These are phyloP conservation scores for Prinia subflava DNA, from an alignment of 2,113 vertebrate genomes.

Conservation along the genomic window DNA sequence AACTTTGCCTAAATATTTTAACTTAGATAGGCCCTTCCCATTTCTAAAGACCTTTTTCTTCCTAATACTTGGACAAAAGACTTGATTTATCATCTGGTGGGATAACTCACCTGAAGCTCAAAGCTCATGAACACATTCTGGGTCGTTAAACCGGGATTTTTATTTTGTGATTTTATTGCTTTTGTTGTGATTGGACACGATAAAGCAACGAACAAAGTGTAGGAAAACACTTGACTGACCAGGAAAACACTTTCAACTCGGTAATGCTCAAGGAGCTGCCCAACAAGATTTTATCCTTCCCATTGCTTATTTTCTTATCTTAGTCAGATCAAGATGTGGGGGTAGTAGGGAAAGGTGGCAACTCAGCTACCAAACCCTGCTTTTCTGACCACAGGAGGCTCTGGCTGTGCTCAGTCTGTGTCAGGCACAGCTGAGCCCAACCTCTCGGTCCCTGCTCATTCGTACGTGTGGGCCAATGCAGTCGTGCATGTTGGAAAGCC, in stretches of 20 bases:
- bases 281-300: neutral
- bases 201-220: neutral
- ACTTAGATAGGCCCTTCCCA: neutral
- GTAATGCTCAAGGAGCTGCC: neutral
- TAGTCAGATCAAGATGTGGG: neutral
- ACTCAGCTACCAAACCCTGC: neutral
- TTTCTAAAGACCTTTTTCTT: neutral
- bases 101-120: neutral
- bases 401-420: neutral
- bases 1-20: neutral
- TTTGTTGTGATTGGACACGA: neutral
- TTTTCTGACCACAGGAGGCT: neutral
- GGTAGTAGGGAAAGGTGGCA: neutral
- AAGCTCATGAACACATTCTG: neutral
- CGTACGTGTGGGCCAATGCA: accelerated
- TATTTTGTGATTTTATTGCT: neutral
- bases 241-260: neutral
- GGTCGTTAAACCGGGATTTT: neutral
- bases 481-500: neutral
- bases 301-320: neutral
- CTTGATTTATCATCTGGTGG: neutral
- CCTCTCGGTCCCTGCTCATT: neutral
- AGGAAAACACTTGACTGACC: neutral
- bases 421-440: neutral
- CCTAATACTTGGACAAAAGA: neutral